Conservation (phyloP, 1,140 invertebrate species). For the Conopomorpha cramerella region DNA sequence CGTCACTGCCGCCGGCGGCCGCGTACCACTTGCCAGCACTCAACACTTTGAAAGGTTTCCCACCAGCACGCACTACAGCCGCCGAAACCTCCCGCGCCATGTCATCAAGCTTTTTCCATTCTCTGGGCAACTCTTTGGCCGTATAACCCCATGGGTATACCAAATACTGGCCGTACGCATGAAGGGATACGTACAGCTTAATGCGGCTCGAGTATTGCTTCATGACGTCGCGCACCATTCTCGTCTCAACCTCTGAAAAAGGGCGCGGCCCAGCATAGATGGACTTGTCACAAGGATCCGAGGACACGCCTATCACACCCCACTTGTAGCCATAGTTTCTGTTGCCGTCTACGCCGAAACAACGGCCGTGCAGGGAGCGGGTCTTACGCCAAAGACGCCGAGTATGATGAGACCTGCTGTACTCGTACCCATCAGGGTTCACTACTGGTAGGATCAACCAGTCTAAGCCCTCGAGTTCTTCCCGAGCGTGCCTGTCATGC, state of each 20-base stretch:
- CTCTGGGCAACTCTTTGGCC: constrained; percentile 4
- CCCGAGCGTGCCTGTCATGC: constrained; percentile 11
- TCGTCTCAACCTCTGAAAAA: constrained; percentile 73
- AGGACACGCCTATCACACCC: constrained; percentile 59
- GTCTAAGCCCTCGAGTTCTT: constrained; percentile 48
- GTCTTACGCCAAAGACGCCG: constrained; percentile 58
- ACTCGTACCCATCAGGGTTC: constrained; percentile 64
- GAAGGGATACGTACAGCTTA: constrained; percentile 66
- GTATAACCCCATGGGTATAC: constrained; percentile 54
- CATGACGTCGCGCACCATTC: constrained; percentile 53
- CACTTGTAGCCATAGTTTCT: constrained; percentile 65
- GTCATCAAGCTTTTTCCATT: neutral
- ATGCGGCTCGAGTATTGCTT: constrained; percentile 38
- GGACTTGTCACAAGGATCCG: constrained; percentile 63
- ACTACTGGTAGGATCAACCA: constrained; percentile 61
- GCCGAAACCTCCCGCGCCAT: constrained; percentile 14
- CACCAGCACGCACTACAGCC: constrained; percentile 20
- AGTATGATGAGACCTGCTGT: constrained; percentile 18
- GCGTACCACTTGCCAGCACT: constrained; percentile 37
- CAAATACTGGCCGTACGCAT: constrained; percentile 62
- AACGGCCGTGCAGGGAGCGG: constrained; percentile 37
- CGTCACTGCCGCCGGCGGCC: constrained; percentile 64
- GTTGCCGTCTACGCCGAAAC: constrained; percentile 62
- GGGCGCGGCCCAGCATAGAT: constrained; percentile 66
- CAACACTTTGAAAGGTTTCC: constrained; percentile 22